Evolutionary conservation across 2,797 vertebrate species (phyloP).

Genomic region (Podargus strigoides): DNA sequence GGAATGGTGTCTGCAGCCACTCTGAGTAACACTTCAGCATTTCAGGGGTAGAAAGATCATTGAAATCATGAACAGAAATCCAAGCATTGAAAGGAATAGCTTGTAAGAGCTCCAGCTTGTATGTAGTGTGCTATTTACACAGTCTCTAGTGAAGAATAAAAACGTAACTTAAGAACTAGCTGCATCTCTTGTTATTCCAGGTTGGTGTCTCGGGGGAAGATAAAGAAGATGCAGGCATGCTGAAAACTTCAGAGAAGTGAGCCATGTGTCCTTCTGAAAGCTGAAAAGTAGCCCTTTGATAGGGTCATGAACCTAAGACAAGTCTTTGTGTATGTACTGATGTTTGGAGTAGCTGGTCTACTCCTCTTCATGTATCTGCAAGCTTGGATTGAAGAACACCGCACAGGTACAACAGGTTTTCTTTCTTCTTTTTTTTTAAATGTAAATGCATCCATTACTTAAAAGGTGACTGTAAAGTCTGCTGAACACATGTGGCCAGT

Average conservation of each 20-base stretch:
- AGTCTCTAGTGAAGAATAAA: neutral
- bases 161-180: neutral
- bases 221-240: neutral
- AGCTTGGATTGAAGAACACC: constrained; percentile 68
- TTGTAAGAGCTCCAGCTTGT: neutral
- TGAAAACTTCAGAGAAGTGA: neutral
- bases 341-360: constrained; percentile 75
- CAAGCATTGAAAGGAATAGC: neutral
- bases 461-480: neutral
- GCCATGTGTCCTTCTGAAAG: constrained; percentile 24
- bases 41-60: neutral
- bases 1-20: neutral
- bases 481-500: neutral
- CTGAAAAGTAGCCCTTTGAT: constrained; percentile 46
- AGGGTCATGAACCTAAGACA: constrained; percentile 75
- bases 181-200: constrained; percentile 49
- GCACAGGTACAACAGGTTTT: constrained; percentile 55
- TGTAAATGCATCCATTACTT: neutral
- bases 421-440: neutral
- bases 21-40: rapidly evolving
- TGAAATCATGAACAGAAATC: neutral
- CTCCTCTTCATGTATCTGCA: constrained; percentile 77
- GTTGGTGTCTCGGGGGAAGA: neutral
- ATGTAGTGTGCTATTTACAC: neutral
- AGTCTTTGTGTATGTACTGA: constrained; percentile 70